Base-by-base conservation (phyloP, 2,888 invertebrate species). In the Pristionchus exspectatus region DNA sequence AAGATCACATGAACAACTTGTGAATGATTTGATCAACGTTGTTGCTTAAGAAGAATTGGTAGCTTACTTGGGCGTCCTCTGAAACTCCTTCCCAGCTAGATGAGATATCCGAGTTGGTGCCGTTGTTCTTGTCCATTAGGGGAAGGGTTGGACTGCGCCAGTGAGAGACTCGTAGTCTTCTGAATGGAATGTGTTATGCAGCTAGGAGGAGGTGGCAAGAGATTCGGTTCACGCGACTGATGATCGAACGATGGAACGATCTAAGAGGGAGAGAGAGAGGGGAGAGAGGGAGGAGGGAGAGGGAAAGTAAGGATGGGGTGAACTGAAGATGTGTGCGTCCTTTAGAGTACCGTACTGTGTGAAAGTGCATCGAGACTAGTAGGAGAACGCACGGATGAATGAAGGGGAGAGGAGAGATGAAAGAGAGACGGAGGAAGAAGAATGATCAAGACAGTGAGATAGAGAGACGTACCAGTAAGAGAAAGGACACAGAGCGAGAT, bases 1-100 rank as follows among this genome's bases (percentile, higher is more conserved):
- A 50, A 50, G 44, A 50, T 9, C 44, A 50, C 44, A 50, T 50
- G 44, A 50, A 50, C 10, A 50, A 50, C 9, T 50, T 50, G 44
- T 50, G 44, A 50, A 50, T 50, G 44, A 50, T 7, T 50, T 12
- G 44, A 50, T 50, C 44, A 50, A 50, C 9, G 12, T 9, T 50
- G 44, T 50, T n/a, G n/a, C n/a, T 50, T 50, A 10, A 50, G 12
- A 10, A 50, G 9, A 50, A 50, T 12, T 50, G 44, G 1, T 77
- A 21, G 27, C 72, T 4, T 77, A 91, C 91, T 91, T 92, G 91
- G 66, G 92, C 91, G 91, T 94, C 92, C 91, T 93, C 93, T 84
- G 94, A 94, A 90, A 94, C 93, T 69, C 93, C 93, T 90, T 94
- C 94, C 94, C 94, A 94, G 90, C 94, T 93, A 89, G 93, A 93